phyloP scores from a whole-genome alignment of 2,113 vertebrate species.

The Hippocampus abdominalis region DNA sequence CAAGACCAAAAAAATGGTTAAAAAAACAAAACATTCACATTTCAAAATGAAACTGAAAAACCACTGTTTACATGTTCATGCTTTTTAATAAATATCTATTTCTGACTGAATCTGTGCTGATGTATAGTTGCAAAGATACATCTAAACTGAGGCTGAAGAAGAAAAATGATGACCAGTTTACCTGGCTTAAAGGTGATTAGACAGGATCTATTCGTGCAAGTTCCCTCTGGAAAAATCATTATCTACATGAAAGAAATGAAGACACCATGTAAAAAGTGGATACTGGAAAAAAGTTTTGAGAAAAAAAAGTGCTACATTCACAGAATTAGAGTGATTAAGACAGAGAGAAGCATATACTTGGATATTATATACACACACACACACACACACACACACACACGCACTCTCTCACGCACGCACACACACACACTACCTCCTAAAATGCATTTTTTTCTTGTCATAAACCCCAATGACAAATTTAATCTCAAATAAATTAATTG shows the following conservation, averaged over 20 bases:
- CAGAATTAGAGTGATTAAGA: too few species aligned
- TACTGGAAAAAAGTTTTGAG: not conserved
- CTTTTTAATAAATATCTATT: not conserved
- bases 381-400: too few species aligned
- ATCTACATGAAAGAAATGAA: slow-evolving; percentile 74
- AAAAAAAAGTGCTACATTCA: too few species aligned
- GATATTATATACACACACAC: too few species aligned
- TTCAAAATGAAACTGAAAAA: not conserved
- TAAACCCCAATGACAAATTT: too few species aligned
- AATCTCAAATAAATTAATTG: too few species aligned
- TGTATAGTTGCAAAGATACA: not conserved
- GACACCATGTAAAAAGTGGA: not conserved
- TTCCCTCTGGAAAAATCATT: slow-evolving; percentile 99
- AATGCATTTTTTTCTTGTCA: too few species aligned
- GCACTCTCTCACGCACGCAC: too few species aligned
- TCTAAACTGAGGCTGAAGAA: not conserved
- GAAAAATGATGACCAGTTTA: slow-evolving; percentile 46
- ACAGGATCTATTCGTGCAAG: slow-evolving; percentile 96
- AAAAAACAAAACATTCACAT: not conserved
- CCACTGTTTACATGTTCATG: not conserved
- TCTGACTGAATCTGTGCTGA: not conserved
- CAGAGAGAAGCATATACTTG: too few species aligned
- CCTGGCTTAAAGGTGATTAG: slow-evolving; percentile 98
- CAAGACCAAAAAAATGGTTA: not conserved
- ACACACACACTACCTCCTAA: too few species aligned